Evolutionary conservation across 2,888 invertebrate species (phyloP), one percentile per base, ranked within the genome.

Genomic region (Drosophila maculinotata): DNA sequence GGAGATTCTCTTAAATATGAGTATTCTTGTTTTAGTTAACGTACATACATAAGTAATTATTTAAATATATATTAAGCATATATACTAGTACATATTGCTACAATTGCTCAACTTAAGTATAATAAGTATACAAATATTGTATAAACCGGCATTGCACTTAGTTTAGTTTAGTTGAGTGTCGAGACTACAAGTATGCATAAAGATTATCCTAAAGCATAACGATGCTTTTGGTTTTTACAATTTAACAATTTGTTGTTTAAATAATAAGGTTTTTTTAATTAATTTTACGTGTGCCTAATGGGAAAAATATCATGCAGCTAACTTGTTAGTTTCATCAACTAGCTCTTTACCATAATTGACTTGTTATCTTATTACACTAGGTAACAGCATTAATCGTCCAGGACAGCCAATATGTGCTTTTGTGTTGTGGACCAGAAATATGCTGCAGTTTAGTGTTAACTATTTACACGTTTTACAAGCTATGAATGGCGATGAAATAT

Each of bases 401-500:
- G 39, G n/a, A 14, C 47, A n/a, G 8, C 12, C 25, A 23, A 12
- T 7, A 54, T 9, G 28, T 6, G 14, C 9, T 26, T 20, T 14
- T 25, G 31, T 15, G 3, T 31, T 31, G 23, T 23, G 7, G 26
- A 23, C 17, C 25, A 8, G 14, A 30, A 9, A 42, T 26, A 30
- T 7, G 44, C 10, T 36, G 12, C 58, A 36, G 42, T 23, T 35
- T 44, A 38, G 3, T 42, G 7, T 52, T 74, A 64, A 42, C 39
- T 68, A 72, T 73, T 38, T 64, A 72, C 69, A 73, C 8, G 31
- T 15, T 59, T 60, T 74, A 73, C 41, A 25, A 14, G 17, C 64
- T 74, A 73, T 65, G 65, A 73, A 73, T 73, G 72, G 72, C 72
- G 52, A 65, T 74, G 60, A 74, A 74, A 47, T 49, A 58, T 64